These are phyloP conservation scores for Sebastes wilsoni DNA, from an alignment of 2,797 vertebrate genomes.

Conservation along the genomic window DNA sequence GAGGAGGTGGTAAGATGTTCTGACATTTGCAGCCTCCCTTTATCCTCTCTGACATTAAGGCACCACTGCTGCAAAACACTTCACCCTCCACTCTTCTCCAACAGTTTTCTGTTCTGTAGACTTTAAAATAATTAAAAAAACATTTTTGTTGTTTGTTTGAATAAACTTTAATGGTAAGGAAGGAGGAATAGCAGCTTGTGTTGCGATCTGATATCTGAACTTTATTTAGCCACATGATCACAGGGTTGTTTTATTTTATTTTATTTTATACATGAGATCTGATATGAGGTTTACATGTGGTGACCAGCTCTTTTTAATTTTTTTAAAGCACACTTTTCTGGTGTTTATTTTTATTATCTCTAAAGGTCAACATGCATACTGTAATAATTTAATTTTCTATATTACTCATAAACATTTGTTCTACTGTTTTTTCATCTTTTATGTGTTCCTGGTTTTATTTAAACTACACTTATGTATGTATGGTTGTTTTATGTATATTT, in stretches of 20 bases:
- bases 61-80: conserved; percentile 24
- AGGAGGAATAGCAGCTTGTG: neutral
- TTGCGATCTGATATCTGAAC: conserved; percentile 22
- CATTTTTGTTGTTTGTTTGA: neutral
- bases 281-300: conserved; percentile 57
- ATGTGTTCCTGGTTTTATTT: conserved; percentile 58
- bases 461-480: conserved; percentile 34
- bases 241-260: conserved; percentile 35
- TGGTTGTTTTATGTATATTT: conserved; percentile 39
- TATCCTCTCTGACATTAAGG: conserved; percentile 13
- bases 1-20: conserved; percentile 43
- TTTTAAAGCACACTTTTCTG: conserved; percentile 54
- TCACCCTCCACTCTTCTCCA: neutral
- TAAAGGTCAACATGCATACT: conserved; percentile 54
- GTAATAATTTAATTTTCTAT: conserved; percentile 70
- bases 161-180: neutral
- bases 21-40: conserved; percentile 35
- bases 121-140: neutral
- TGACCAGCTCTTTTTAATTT: conserved; percentile 29
- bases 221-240: conserved; percentile 50
- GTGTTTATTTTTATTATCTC: conserved; percentile 61
- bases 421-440: conserved; percentile 45
- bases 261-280: conserved; percentile 23
- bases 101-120: conserved; percentile 6
- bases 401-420: conserved; percentile 47